These are phyloP conservation scores for Aethina tumida DNA, from an alignment of 1,140 invertebrate species.

Conservation along the genomic window DNA sequence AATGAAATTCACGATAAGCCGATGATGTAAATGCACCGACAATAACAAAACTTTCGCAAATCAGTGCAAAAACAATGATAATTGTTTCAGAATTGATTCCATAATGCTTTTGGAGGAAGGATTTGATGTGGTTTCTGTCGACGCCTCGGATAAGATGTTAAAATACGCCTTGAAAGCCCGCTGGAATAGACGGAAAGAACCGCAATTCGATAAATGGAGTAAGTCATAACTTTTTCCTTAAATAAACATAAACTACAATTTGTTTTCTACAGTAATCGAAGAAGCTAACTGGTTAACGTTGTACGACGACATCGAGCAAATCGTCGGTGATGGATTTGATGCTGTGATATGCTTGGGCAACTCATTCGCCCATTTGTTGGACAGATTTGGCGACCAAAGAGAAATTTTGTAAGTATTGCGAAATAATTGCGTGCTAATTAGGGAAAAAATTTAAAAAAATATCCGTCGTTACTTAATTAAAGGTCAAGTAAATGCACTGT, in stretches of 20 bases:
- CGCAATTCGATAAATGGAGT: conserved; percentile 76
- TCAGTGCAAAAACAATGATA: not conserved
- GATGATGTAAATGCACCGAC: not conserved
- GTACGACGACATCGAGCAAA: conserved; percentile 53
- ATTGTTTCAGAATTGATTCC: conserved; percentile 60
- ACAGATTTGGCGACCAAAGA: conserved; percentile 63
- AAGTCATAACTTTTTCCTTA: conserved; percentile 26
- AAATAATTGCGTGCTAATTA: too few species aligned
- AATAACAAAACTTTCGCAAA: not conserved
- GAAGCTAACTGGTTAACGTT: conserved; percentile 72
- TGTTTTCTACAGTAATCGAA: conserved; percentile 55
- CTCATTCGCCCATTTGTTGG: conserved; percentile 79
- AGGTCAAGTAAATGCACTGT: too few species aligned
- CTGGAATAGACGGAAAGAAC: conserved; percentile 71
- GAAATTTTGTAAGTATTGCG: conserved; percentile 69
- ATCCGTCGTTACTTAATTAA: too few species aligned
- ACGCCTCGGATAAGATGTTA: conserved; percentile 86
- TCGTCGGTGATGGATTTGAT: conserved; percentile 57
- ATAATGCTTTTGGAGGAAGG: conserved; percentile 80
- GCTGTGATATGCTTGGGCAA: conserved; percentile 81
- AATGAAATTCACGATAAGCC: too few species aligned
- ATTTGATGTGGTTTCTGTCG: conserved; percentile 73
- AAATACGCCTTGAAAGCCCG: conserved; percentile 77
- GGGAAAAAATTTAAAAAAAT: too few species aligned
- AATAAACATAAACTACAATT: not conserved